Conservation (phyloP, 2,888 invertebrate species). For the Ischnus inquisitorius region DNA sequence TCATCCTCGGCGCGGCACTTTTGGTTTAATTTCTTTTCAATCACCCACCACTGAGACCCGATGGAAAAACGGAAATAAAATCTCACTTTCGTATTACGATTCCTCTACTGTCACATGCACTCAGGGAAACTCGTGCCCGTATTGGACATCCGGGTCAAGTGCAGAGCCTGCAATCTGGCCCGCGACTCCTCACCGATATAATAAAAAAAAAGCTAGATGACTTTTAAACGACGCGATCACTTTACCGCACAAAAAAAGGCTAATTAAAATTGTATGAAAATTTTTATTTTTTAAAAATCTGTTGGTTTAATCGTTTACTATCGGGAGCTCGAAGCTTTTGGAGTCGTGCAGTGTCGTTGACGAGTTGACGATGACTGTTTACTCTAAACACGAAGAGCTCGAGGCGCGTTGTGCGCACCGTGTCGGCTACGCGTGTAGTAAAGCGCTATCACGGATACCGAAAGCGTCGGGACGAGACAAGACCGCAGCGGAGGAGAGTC, state of each 20-base stretch:
- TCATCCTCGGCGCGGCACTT: not conserved
- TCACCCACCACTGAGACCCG: not conserved
- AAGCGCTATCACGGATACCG: slow-evolving; percentile 42
- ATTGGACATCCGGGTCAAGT: slow-evolving; percentile 21
- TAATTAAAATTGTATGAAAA: not conserved
- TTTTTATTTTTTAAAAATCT: not conserved
- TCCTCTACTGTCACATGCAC: slow-evolving; percentile 10
- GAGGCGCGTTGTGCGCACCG: slow-evolving; percentile 22
- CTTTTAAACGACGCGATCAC: not conserved
- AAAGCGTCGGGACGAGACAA: slow-evolving; percentile 48
- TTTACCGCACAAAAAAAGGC: not conserved
- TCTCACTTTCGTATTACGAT: slow-evolving; percentile 58
- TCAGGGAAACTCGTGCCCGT: slow-evolving; percentile 37
- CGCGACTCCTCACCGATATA: not conserved
- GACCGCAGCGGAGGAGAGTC: not conserved
- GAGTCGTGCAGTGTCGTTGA: not conserved
- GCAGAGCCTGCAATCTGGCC: not conserved
- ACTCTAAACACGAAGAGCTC: slow-evolving; percentile 8
- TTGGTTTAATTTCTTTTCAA: not conserved
- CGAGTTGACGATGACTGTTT: not conserved
- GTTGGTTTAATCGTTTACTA: not conserved
- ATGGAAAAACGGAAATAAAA: not conserved
- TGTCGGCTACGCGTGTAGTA: slow-evolving; percentile 60
- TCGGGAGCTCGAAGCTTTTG: not conserved
- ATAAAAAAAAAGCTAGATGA: not conserved